Conservation (phyloP, 2,888 invertebrate species). For the Dysmachus trigonus region DNA sequence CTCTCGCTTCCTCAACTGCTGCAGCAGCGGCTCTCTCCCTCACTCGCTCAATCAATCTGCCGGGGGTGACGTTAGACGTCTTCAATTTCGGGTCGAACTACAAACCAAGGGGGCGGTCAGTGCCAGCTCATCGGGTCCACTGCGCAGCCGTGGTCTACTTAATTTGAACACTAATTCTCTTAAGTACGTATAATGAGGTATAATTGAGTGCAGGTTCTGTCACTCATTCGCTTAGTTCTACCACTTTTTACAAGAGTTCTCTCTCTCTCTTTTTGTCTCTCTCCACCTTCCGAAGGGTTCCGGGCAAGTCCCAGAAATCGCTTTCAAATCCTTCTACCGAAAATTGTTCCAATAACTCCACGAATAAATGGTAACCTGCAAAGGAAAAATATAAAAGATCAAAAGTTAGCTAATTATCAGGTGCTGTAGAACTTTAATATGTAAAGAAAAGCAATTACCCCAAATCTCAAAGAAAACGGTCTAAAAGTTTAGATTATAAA, state of each 20-base stretch:
- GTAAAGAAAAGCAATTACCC: too few relatives aligned
- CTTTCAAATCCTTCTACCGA: neutral
- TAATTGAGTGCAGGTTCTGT: conserved; percentile 34
- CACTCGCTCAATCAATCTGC: neutral
- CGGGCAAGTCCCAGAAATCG: neutral
- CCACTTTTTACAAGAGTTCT: conserved; percentile 3
- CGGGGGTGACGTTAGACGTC: neutral
- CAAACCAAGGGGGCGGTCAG: neutral
- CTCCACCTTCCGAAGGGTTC: neutral
- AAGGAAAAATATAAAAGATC: conserved; percentile 13
- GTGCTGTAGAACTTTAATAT: too few relatives aligned
- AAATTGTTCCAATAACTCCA: conserved; percentile 9
- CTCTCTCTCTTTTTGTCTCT: neutral
- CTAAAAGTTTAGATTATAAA: too few relatives aligned
- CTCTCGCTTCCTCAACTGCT: neutral
- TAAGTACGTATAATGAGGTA: conserved; percentile 48
- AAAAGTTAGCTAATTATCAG: too few relatives aligned
- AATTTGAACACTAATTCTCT: conserved; percentile 29
- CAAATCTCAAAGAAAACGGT: too few relatives aligned
- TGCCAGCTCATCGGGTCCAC: neutral
- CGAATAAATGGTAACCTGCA: conserved; percentile 48
- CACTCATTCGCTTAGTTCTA: conserved; percentile 13
- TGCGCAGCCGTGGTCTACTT: neutral
- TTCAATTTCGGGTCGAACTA: neutral
- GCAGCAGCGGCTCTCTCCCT: neutral